Percentiles rank a stretch among this genome's conserved stretches.
Conservation (phyloP, 2,113 vertebrate genomes). For the Taxidea taxus region DNA sequence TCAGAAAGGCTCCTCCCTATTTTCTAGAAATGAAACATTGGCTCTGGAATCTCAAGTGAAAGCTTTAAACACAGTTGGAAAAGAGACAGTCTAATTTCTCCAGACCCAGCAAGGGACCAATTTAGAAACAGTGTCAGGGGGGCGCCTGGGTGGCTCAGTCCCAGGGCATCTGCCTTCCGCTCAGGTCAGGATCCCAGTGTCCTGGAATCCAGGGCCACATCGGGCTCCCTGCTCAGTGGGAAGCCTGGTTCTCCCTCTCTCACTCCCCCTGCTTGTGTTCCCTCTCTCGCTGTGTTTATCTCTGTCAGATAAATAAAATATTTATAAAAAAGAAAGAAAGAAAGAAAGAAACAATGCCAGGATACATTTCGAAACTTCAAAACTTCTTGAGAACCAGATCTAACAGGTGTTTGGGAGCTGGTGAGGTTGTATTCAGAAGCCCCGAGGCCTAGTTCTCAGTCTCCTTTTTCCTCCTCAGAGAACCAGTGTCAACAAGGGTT, state of each 20-base stretch:
- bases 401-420: slow-evolving; percentile 36
- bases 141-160: too few relatives aligned
- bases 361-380: not conserved
- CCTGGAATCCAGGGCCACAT: too few relatives aligned
- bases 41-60: not conserved
- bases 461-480: slow-evolving; percentile 13
- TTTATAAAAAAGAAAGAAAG: too few relatives aligned
- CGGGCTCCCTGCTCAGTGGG: too few relatives aligned
- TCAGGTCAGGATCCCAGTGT: too few relatives aligned
- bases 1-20: not conserved
- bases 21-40: slow-evolving; percentile 34
- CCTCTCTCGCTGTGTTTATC: too few relatives aligned
- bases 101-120: slow-evolving; percentile 11
- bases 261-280: too few relatives aligned
- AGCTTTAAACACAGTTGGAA: not conserved
- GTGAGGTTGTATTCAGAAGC: not conserved
- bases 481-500: slow-evolving; percentile 30
- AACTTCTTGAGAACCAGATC: slow-evolving; percentile 29
- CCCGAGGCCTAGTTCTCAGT: not conserved
- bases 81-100: slow-evolving; percentile 23
- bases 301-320: too few relatives aligned
- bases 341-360: not conserved
- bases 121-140: slow-evolving; percentile 24
- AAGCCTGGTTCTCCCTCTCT: too few relatives aligned
- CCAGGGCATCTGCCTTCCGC: too few relatives aligned